These are phyloP conservation scores for Mallateleia sp. DNA, from an alignment of 2,888 invertebrate species.

Conservation along the genomic window DNA sequence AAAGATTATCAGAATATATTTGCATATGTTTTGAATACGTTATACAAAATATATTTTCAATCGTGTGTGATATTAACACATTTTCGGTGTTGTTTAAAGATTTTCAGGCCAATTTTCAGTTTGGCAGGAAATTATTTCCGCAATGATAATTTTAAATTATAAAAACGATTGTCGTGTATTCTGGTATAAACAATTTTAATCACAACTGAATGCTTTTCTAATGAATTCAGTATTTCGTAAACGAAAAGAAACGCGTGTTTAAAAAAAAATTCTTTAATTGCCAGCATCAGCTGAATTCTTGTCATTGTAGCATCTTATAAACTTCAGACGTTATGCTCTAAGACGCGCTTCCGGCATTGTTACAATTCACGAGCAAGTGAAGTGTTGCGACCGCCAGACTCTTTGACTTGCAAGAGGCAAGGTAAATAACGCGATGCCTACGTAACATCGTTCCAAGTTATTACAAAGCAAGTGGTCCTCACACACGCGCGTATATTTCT, in stretches of 20 bases:
- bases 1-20: no score
- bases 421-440: constrained; percentile 52
- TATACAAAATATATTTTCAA: no score
- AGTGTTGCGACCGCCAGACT: constrained; percentile 56
- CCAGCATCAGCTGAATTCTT: constrained; percentile 28
- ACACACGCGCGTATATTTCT: background rate
- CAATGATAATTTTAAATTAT: no score
- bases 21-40: no score
- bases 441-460: constrained; percentile 27
- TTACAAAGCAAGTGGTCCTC: constrained; percentile 41
- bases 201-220: no score
- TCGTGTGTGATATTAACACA: no score
- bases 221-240: background rate
- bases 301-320: constrained; percentile 18
- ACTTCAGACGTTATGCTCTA: constrained; percentile 13
- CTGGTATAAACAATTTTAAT: no score
- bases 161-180: no score
- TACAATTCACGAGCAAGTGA: constrained; percentile 45
- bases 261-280: constrained; percentile 9
- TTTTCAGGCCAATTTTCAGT: no score
- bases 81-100: no score
- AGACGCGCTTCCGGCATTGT: constrained; percentile 54
- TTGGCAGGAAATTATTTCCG: no score
- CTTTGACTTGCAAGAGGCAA: constrained; percentile 42
- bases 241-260: background rate